These are phyloP conservation scores for Chironomus tentans DNA, from an alignment of 2,888 invertebrate genomes.

Conservation along the genomic window DNA sequence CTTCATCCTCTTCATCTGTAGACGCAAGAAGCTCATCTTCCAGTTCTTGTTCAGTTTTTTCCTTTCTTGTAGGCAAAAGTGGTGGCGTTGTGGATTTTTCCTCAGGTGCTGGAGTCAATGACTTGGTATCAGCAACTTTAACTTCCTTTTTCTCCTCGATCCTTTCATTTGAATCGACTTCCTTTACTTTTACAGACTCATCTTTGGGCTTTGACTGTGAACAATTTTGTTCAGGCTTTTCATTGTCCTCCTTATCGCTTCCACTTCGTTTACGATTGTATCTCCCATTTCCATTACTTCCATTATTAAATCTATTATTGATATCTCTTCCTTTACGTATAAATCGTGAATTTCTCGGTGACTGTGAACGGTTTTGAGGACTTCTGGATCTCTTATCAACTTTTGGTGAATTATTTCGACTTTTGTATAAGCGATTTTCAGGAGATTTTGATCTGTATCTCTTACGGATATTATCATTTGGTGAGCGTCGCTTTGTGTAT, in stretches of 20 bases:
- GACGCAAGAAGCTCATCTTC: constrained; percentile 28
- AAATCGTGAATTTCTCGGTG: neutral
- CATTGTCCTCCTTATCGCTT: neutral
- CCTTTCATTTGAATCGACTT: neutral
- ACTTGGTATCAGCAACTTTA: neutral
- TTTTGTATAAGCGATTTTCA: neutral
- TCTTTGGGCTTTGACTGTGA: constrained; percentile 2
- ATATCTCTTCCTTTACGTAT: neutral
- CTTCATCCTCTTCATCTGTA: constrained; percentile 28
- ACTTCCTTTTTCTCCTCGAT: neutral
- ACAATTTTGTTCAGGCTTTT: neutral
- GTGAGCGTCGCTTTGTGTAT: neutral
- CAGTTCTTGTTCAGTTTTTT: constrained; percentile 27
- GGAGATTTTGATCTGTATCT: neutral
- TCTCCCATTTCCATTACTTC: neutral
- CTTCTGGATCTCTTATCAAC: neutral
- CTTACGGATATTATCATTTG: neutral
- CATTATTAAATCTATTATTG: neutral
- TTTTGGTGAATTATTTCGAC: neutral
- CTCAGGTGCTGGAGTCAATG: neutral
- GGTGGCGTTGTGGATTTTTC: neutral
- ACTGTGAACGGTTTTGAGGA: neutral
- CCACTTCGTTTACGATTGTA: neutral
- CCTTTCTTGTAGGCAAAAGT: neutral
- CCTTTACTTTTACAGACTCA: neutral